Base-by-base conservation (phyloP, 2,888 invertebrate species). In the Cyclophora punctaria region DNA sequence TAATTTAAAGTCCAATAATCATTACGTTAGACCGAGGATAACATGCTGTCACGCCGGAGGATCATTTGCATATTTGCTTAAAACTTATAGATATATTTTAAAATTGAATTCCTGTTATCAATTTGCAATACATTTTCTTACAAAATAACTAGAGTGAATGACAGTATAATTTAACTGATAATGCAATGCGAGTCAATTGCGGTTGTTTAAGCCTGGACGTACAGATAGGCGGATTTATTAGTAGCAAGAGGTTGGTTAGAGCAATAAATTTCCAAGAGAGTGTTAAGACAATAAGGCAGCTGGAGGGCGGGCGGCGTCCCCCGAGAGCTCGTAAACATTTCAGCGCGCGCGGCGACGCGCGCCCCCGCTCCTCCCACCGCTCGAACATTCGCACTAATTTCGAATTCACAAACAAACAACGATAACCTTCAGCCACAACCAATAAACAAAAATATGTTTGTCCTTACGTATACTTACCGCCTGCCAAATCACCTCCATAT, bases 201-300 rank as follows among this genome's bases (percentile, higher is more conserved):
- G 49, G 46, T 7, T 46, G 54, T 55, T 56, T 49, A 58, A 53
- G 20, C 20, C 20, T 37, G 37, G 37, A 37, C 4, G 37, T 37
- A 37, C 4, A 37, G 37, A 67, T 66, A 55, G 68, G 66, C 52
- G 65, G 66, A 69, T 71, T 71, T 72, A 72, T 71, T 71, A 66
- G 63, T 69, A 69, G 71, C 70, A 71, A 71, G 73, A 71, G 66
- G 71, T 64, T 51, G 66, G 66, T 66, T 69, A 67, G 65, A 69
- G 71, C 79, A 80, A 75, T 82, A 82, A 83, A 83, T 80, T 76
- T 69, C 71, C 66, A 62, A 69, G 69, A 75, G 67, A 70, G 77
- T 76, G 81, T 81, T 83, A 79, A 79, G 79, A 86, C 84, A 86
- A 85, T 84, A 81, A 79, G 78, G 74, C 75, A 67, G 75, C 67